A percentile compares a stretch with the other conserved stretches of the same genome.
Evolutionary conservation across 1,140 invertebrate species (phyloP).

Genomic region (Lasioglossum albipes): DNA sequence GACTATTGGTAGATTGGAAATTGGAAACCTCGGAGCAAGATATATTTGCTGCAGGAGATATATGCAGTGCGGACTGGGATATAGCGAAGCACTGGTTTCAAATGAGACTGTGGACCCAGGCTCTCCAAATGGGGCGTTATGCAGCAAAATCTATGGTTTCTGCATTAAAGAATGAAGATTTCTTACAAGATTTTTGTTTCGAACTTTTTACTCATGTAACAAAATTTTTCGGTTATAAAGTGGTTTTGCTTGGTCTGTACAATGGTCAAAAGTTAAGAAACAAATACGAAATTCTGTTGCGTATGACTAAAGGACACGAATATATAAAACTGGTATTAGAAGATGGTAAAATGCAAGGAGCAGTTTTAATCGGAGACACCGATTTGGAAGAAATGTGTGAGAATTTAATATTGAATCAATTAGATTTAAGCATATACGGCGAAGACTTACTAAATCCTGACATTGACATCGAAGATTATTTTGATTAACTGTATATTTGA

Average conservation of each 20-base stretch:
- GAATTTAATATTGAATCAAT: conserved; percentile 97
- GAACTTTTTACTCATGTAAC: conserved; percentile 98
- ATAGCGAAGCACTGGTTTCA: conserved; percentile 94
- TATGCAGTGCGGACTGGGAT: conserved; percentile 90
- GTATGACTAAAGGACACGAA: conserved; percentile 91
- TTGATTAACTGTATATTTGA: conserved; percentile 87
- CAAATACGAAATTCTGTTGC: conserved; percentile 92
- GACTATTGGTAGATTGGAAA: conserved; percentile 90
- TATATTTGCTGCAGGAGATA: conserved; percentile 97
- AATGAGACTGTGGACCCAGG: conserved; percentile 98
- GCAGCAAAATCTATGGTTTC: conserved; percentile 94
- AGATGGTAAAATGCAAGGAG: conserved; percentile 93
- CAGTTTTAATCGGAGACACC: conserved; percentile 97
- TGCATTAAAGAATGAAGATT: conserved; percentile 82
- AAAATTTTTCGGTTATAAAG: conserved; percentile 96
- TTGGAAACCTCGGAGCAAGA: conserved; percentile 90
- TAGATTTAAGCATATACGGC: conserved; percentile 93
- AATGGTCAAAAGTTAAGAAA: conserved; percentile 94
- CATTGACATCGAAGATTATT: conserved; percentile 99
- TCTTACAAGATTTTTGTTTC: conserved; percentile 95
- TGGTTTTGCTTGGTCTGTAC: conserved; percentile 94
- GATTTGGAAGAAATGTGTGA: conserved; percentile 99
- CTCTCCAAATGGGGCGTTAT: conserved; percentile 97
- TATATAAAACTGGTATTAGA: conserved; percentile 95
- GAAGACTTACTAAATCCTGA: conserved; percentile 96